A percentile compares a stretch with the other conserved stretches of the same genome.
Evolutionary conservation across 2,797 vertebrate species (phyloP).

Genomic region (Rhyacichthys aspro): DNA sequence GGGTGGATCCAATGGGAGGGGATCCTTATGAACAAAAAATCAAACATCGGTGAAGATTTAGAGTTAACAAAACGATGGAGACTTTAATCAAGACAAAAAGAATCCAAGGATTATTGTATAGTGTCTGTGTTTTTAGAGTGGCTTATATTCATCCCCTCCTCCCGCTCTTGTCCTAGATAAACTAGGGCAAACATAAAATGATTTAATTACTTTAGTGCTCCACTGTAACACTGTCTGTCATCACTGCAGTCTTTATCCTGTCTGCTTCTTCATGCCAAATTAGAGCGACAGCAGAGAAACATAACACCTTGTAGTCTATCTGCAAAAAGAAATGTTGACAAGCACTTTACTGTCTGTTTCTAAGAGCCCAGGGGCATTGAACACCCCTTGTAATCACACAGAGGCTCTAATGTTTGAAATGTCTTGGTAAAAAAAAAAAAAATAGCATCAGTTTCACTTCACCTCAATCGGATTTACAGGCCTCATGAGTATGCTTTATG

Average conservation of each 20-base stretch:
- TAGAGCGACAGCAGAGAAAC: conserved; percentile 26
- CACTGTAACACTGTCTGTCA: conserved; percentile 32
- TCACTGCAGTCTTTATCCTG: conserved; percentile 20
- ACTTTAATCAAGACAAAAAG: conserved; percentile 6
- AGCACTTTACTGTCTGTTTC: conserved; percentile 48
- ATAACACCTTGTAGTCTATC: conserved; percentile 40
- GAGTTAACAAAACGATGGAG: conserved; percentile 7
- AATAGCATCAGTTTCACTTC: conserved; percentile 34
- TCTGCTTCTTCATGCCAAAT: conserved; percentile 35
- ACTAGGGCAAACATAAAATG: conserved; percentile 28
- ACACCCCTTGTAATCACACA: conserved; percentile 24
- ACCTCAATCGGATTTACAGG: conserved; percentile 28
- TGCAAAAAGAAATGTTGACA: conserved; percentile 39
- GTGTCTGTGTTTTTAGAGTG: conserved; percentile 9
- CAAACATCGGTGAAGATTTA: conserved; percentile 12
- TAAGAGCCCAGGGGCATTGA: conserved; percentile 28
- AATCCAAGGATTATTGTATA: conserved; percentile 17
- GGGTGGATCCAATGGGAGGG: not conserved
- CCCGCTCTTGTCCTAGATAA: conserved; percentile 44
- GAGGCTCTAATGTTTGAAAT: conserved; percentile 14
- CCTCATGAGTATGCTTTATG: conserved; percentile 14
- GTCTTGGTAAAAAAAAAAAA: not conserved
- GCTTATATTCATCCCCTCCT: conserved; percentile 2
- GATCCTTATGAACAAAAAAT: conserved; percentile 20
- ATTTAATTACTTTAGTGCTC: conserved; percentile 30